phyloP scores from a whole-genome alignment of 64 coral and sea anemone species.

The Pocillopora damicornis region DNA sequence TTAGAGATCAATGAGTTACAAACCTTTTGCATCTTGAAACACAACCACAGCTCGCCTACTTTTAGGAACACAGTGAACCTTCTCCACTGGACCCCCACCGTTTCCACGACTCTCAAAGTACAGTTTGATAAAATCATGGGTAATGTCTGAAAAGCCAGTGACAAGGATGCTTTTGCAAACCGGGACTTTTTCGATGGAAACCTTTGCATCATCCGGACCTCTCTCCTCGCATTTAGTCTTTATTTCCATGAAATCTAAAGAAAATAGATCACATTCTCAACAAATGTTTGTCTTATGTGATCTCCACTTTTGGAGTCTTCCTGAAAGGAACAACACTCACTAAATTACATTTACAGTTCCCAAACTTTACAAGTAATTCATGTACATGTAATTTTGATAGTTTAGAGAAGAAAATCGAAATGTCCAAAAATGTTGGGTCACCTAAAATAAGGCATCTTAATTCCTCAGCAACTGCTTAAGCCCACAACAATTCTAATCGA shows the following conservation, averaged over 20 bases:
- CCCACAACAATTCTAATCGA: too few species aligned
- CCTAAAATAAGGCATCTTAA: too few species aligned
- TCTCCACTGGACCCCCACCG: conserved; percentile 43
- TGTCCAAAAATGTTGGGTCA: too few species aligned
- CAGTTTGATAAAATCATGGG: conserved; percentile 43
- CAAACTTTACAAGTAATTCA: too few species aligned
- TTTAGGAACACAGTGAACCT: conserved; percentile 23
- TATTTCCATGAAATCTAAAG: conserved; percentile 47
- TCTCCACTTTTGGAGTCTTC: too few species aligned
- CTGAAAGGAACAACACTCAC: too few species aligned
- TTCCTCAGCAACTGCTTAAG: too few species aligned
- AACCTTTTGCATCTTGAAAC: conserved; percentile 57
- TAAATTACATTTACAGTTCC: too few species aligned
- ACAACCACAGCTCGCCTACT: conserved; percentile 54
- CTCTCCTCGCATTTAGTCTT: conserved; percentile 8
- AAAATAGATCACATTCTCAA: too few species aligned
- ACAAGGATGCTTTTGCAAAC: conserved; percentile 65
- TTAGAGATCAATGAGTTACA: background rate
- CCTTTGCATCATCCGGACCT: background rate
- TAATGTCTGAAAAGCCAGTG: conserved; percentile 47
- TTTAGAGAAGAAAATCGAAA: too few species aligned
- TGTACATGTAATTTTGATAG: too few species aligned
- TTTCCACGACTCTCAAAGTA: conserved; percentile 68
- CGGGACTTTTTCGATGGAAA: conserved; percentile 30
- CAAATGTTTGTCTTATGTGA: too few species aligned